A percentile compares a stretch with the other conserved stretches of the same genome.
Conservation (phyloP, 2,113 vertebrate species). For the Phylloscopus trochilus region DNA sequence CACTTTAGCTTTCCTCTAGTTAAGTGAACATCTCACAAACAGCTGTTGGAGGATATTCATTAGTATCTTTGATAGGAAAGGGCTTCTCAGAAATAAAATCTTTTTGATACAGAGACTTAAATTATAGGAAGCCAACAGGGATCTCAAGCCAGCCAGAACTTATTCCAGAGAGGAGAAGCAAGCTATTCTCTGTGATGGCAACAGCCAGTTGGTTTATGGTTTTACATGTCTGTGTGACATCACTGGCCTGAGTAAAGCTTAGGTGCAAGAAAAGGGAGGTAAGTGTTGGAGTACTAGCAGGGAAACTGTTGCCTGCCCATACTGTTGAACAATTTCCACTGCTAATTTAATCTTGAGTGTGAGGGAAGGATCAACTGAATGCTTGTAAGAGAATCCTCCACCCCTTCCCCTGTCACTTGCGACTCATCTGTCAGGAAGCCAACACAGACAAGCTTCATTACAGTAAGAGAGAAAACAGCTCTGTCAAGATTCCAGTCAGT, state of each 20-base stretch:
- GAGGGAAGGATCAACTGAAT: not conserved
- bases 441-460: not conserved
- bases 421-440: not conserved
- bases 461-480: not conserved
- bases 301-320: not conserved
- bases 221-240: not conserved
- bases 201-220: not conserved
- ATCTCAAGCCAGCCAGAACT: not conserved
- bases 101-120: not conserved
- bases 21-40: not conserved
- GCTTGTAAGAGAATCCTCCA: not conserved
- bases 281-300: not conserved
- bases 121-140: not conserved
- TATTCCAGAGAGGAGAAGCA: not conserved
- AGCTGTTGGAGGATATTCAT: not conserved
- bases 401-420: not conserved
- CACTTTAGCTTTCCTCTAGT: not conserved
- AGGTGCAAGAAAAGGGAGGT: not conserved
- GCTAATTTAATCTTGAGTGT: not conserved
- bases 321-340: not conserved
- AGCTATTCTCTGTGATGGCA: not conserved
- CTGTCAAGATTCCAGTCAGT: not conserved
- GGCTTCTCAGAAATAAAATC: not conserved
- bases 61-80: not conserved
- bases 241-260: not conserved